A percentile compares a stretch with the other conserved stretches of the same genome.
Evolutionary conservation across 2,888 invertebrate genomes (phyloP).

Genomic region (Hybos culiciformis): DNA sequence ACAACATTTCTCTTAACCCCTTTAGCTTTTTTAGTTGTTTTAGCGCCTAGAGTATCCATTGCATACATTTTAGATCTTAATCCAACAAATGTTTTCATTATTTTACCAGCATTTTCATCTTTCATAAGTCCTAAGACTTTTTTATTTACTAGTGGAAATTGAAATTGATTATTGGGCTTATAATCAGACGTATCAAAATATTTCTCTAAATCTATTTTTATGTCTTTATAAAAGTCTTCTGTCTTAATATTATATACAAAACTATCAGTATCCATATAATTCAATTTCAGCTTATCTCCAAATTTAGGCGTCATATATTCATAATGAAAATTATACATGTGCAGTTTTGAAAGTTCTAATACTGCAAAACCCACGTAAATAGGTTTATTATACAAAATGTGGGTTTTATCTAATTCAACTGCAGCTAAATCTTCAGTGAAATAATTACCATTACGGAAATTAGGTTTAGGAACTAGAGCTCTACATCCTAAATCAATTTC

Average conservation of each 20-base stretch:
- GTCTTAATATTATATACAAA: slow-evolving; percentile 8
- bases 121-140: slow-evolving; percentile 7
- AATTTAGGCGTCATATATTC: slow-evolving; percentile 19
- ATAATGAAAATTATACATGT: slow-evolving; percentile 28
- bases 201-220: slow-evolving; percentile 3
- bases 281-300: slow-evolving; percentile 3
- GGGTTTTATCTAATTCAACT: slow-evolving; percentile 21
- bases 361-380: slow-evolving; percentile 29
- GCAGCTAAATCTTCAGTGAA: slow-evolving; percentile 26
- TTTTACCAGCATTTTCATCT: slow-evolving; percentile 8
- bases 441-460: slow-evolving; percentile 22
- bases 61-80: slow-evolving; percentile 11
- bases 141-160: slow-evolving; percentile 13
- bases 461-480: slow-evolving; percentile 22
- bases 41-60: background rate
- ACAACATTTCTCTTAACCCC: slow-evolving; percentile 4
- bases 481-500: too few relatives aligned
- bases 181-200: slow-evolving; percentile 26
- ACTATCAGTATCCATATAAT: slow-evolving; percentile 12
- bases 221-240: slow-evolving; percentile 10
- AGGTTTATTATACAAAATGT: slow-evolving; percentile 25
- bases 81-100: slow-evolving; percentile 9
- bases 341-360: slow-evolving; percentile 29
- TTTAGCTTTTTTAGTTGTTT: slow-evolving; percentile 8
- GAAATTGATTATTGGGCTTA: slow-evolving; percentile 16